These are phyloP conservation scores for Patella depressa DNA, from an alignment of 2,888 invertebrate genomes.

Conservation along the genomic window DNA sequence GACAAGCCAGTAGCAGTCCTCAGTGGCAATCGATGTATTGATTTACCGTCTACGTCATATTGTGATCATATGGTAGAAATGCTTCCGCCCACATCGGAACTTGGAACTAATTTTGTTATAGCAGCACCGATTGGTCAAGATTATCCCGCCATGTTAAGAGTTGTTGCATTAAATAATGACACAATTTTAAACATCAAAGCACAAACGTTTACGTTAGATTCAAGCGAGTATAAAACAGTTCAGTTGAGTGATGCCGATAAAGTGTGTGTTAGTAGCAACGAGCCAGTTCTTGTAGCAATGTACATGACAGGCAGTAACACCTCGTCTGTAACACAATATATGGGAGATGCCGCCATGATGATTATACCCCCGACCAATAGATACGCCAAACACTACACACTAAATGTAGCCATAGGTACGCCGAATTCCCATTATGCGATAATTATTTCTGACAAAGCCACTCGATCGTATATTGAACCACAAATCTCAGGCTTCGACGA, in stretches of 20 bases:
- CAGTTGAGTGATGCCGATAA: background rate
- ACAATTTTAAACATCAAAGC: background rate
- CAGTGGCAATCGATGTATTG: background rate
- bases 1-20: background rate
- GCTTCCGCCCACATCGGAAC: background rate
- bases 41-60: background rate
- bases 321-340: background rate
- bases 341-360: background rate
- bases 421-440: background rate
- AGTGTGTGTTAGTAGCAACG: background rate
- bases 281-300: background rate
- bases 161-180: background rate
- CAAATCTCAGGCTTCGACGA: background rate
- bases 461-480: background rate
- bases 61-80: constrained; percentile 1
- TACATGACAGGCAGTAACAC: background rate
- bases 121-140: background rate
- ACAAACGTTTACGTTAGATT: background rate
- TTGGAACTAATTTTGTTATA: background rate
- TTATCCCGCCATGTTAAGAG: background rate
- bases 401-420: background rate
- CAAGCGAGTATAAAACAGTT: background rate
- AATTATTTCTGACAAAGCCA: background rate
- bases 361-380: background rate
- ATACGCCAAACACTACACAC: background rate